These are phyloP conservation scores for Cnemophilus loriae DNA, from an alignment of 2,113 vertebrate genomes.

Conservation along the genomic window DNA sequence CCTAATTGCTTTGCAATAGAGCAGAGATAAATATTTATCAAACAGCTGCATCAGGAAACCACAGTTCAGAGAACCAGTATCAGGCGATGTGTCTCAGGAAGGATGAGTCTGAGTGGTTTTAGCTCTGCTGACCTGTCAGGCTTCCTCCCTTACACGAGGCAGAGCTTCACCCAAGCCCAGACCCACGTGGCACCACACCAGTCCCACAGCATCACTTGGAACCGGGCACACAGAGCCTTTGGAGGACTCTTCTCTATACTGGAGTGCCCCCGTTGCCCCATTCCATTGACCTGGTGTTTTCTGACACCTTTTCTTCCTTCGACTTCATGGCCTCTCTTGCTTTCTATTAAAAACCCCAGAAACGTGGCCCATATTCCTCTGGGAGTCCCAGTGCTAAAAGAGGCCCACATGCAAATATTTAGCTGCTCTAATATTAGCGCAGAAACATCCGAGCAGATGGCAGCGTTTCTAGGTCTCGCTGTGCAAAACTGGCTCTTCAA, in stretches of 20 bases:
- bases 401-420: slow-evolving; percentile 52
- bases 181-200: neutral
- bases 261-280: fast-evolving
- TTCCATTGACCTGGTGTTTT: neutral
- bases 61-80: slow-evolving; percentile 9
- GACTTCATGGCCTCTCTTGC: neutral
- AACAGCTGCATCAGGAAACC: slow-evolving; percentile 60
- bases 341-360: slow-evolving; percentile 57
- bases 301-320: slow-evolving; percentile 41
- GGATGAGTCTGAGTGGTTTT: slow-evolving; percentile 47
- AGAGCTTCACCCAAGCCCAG: neutral
- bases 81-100: neutral
- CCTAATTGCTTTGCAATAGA: slow-evolving; percentile 50
- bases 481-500: neutral
- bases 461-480: neutral
- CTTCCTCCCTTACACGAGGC: slow-evolving; percentile 10
- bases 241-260: neutral
- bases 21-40: slow-evolving; percentile 64
- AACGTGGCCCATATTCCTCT: neutral
- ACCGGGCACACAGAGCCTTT: neutral
- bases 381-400: slow-evolving; percentile 15
- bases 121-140: slow-evolving; percentile 16
- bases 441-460: slow-evolving; percentile 6
- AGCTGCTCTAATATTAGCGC: slow-evolving; percentile 32
- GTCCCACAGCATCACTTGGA: neutral